phyloP scores from a whole-genome alignment of 2,113 vertebrate genomes.

The Mus spicilegus region DNA sequence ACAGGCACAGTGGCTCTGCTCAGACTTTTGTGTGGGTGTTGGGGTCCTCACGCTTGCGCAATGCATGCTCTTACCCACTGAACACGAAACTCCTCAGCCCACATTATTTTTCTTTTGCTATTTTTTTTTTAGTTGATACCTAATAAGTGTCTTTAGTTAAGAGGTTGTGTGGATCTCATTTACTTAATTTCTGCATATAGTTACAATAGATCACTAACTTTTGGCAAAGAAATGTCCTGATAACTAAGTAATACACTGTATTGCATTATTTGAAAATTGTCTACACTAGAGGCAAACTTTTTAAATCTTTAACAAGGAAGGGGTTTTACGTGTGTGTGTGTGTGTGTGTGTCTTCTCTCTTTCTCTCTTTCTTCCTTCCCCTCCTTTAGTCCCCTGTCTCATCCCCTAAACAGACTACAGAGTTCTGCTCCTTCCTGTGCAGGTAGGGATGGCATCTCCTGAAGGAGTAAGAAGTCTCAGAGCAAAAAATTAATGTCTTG shows the following conservation, averaged over 20 bases:
- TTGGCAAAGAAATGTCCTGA: background rate
- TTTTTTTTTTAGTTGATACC: background rate
- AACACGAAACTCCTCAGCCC: background rate
- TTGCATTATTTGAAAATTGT: slow-evolving; percentile 59
- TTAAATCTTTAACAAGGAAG: slow-evolving; percentile 40
- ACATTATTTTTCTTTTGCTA: background rate
- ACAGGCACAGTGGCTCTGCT: background rate
- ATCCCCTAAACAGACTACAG: background rate
- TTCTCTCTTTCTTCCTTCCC: slow-evolving; percentile 4
- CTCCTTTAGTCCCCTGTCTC: background rate
- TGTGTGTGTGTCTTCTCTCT: background rate
- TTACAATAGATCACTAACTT: slow-evolving; percentile 23
- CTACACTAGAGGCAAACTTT: background rate
- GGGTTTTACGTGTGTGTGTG: background rate
- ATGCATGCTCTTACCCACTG: background rate
- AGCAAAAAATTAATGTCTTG: background rate
- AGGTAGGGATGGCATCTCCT: background rate
- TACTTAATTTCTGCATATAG: slow-evolving; percentile 15
- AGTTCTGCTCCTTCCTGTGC: background rate
- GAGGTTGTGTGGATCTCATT: background rate
- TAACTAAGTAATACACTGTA: background rate
- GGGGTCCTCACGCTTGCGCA: background rate
- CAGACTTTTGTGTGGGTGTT: background rate
- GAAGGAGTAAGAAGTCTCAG: background rate
- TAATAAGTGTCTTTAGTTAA: background rate